Evolutionary conservation across 2,113 vertebrate genomes (phyloP).

Genomic region (Arothron firmamentum): DNA sequence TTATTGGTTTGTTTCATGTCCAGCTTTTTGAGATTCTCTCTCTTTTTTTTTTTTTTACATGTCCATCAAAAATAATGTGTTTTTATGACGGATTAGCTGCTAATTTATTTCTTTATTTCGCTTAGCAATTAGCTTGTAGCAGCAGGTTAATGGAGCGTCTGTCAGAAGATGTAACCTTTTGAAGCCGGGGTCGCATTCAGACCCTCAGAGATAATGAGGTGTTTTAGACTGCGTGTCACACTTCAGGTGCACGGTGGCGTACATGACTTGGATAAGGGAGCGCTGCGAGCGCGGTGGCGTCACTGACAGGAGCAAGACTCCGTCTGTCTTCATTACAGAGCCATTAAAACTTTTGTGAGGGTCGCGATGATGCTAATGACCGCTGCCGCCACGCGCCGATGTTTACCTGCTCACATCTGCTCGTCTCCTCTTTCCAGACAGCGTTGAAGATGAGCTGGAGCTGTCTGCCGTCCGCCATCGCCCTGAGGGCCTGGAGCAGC

Average conservation of each 20-base stretch:
- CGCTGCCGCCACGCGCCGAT: too few relatives aligned
- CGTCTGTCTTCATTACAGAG: slow-evolving; percentile 52
- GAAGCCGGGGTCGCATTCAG: slow-evolving; percentile 7
- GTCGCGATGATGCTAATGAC: slow-evolving; percentile 20
- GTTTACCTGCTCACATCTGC: slow-evolving; percentile 22
- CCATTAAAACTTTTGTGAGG: slow-evolving; percentile 53
- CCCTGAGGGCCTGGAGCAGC: slow-evolving; percentile 90
- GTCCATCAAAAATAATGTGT: too few relatives aligned
- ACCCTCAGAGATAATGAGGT: slow-evolving; percentile 56
- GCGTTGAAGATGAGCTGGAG: slow-evolving; percentile 97
- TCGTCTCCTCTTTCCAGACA: slow-evolving; percentile 78
- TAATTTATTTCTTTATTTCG: slow-evolving; percentile 7
- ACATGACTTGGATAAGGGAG: not conserved
- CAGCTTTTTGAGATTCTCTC: too few relatives aligned
- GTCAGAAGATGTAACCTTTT: slow-evolving; percentile 22
- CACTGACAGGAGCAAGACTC: slow-evolving; percentile 41
- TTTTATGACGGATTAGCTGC: not conserved
- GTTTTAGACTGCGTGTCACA: slow-evolving; percentile 45
- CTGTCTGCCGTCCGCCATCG: slow-evolving; percentile 93
- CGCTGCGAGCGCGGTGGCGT: slow-evolving; percentile 22
- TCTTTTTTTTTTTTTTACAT: too few relatives aligned
- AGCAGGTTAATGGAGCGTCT: slow-evolving; percentile 39
- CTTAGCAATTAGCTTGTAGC: slow-evolving; percentile 5
- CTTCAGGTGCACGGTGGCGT: slow-evolving; percentile 34
- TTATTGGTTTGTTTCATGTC: too few relatives aligned